These are phyloP conservation scores for Antechinus stuartii DNA, from an alignment of 2,113 vertebrate species.

Conservation along the genomic window DNA sequence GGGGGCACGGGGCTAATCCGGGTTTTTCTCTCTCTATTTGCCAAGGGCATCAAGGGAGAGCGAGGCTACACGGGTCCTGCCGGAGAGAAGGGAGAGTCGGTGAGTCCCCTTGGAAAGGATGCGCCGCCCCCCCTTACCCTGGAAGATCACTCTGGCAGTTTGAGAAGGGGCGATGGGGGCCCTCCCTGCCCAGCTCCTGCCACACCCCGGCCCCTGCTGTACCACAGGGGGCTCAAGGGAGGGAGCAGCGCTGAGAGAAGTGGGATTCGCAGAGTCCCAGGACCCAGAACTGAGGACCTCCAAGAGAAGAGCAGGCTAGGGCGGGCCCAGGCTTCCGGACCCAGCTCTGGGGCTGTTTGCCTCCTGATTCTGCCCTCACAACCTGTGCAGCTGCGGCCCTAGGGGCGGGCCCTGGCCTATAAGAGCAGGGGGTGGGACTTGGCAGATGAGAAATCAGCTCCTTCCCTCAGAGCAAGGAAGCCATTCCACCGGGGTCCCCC, in stretches of 20 bases:
- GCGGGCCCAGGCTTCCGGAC: not conserved
- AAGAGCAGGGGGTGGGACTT: not conserved
- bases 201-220: constrained; percentile 21
- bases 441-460: not conserved
- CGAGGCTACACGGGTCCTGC: constrained; percentile 88
- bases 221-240: not conserved
- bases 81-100: constrained; percentile 94
- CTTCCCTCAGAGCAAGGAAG: not conserved
- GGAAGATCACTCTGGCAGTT: constrained; percentile 31
- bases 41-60: constrained; percentile 94
- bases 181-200: not conserved
- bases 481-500: not conserved
- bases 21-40: constrained; percentile 17
- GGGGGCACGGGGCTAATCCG: constrained; percentile 9
- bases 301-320: too few species aligned
- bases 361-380: not conserved
- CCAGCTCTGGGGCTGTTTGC: not conserved
- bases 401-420: not conserved
- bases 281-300: not conserved
- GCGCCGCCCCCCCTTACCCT: not conserved
- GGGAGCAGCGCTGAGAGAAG: not conserved
- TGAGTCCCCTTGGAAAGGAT: constrained; percentile 74
- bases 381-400: not conserved
- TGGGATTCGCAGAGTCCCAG: too few species aligned
- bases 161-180: not conserved